Base-by-base conservation (phyloP, 92 coral and sea anemone species). In the Zoanthus solanderi region DNA sequence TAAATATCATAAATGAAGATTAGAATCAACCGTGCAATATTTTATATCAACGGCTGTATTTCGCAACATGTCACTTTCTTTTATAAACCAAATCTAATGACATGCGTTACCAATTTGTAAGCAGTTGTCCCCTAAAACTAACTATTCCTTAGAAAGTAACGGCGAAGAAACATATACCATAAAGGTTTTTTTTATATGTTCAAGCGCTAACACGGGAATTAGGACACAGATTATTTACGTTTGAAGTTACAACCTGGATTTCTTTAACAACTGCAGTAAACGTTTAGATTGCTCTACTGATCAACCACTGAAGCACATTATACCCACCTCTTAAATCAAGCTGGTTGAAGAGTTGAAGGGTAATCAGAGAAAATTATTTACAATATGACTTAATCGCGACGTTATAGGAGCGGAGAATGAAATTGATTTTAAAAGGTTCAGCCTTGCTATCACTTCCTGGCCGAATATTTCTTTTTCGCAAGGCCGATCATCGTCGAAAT, bases 401-500 rank as follows among this genome's bases (percentile, higher is more conserved):
- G 46, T 34, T 77, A 77, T 48, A 65, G 23, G 75, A 58, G 56
- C 85, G 85, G 66, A 81, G 45, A 66, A 81, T 66, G 46, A 50
- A 66, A 81, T 81, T 66, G 85, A 81, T 81, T 81, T 37, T 37
- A 37, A 37, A n/a, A 31, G 30, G 85, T 46, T 79, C 75, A 66
- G 47, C 76, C 74, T 81, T 81, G 75, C 67, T 60, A 81, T 65
- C 85, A 81, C 75, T 81, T 81, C 85, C 85, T 81, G 85, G 60
- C 85, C 45, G 85, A 65, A 81, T 63, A 61, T 61, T 42, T 52
- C 67, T 45, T 29, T 81, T 42, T 48, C 60, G 42, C 75, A 32
- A 58, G 75, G 61, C 60, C 85, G 46, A 46, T 66, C 76, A 75
- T 66, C 13, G 60, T 71, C 74, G 46, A 46, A 12, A 81, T 65